These are phyloP conservation scores for Steinernema hermaphroditum DNA, from an alignment of 2,888 invertebrate species.

Conservation along the genomic window DNA sequence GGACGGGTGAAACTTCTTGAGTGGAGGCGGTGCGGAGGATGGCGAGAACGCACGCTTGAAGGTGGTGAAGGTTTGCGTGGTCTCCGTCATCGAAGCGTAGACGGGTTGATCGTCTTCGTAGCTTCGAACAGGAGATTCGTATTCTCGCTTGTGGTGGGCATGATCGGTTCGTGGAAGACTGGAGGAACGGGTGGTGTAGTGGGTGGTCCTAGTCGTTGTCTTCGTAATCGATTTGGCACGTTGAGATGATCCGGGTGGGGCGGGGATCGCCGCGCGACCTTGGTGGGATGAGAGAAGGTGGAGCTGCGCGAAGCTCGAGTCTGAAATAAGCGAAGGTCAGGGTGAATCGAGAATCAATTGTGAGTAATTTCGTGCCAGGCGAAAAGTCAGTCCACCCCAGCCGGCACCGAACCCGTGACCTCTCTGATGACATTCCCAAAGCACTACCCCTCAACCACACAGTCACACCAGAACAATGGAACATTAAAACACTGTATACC, in stretches of 20 bases:
- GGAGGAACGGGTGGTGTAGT: slow-evolving; percentile 43
- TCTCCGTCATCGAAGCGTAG: slow-evolving; percentile 15
- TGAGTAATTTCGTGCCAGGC: background rate
- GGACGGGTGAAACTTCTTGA: slow-evolving; percentile 47
- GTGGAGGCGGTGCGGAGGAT: background rate
- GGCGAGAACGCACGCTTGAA: slow-evolving; percentile 12
- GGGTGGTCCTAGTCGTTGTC: slow-evolving; percentile 43
- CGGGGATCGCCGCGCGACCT: slow-evolving; percentile 28
- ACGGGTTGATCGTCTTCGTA: slow-evolving; percentile 29
- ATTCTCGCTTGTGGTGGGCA: background rate
- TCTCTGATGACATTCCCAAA: too few relatives aligned
- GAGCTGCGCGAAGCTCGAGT: slow-evolving; percentile 37
- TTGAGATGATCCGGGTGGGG: slow-evolving; percentile 33
- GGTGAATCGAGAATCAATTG: background rate
- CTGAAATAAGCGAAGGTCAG: slow-evolving; percentile 32
- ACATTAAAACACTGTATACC: too few relatives aligned
- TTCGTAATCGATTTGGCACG: slow-evolving; percentile 41
- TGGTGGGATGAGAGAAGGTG: slow-evolving; percentile 39
- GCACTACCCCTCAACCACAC: too few relatives aligned
- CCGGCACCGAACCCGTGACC: too few relatives aligned
- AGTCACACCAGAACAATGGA: too few relatives aligned
- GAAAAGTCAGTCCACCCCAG: too few relatives aligned
- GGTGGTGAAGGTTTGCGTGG: slow-evolving; percentile 19
- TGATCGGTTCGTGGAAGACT: slow-evolving; percentile 41
- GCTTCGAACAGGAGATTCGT: slow-evolving; percentile 18